Base-by-base conservation (phyloP, 2,113 vertebrate genomes). In the Anthoscopus minutus region DNA sequence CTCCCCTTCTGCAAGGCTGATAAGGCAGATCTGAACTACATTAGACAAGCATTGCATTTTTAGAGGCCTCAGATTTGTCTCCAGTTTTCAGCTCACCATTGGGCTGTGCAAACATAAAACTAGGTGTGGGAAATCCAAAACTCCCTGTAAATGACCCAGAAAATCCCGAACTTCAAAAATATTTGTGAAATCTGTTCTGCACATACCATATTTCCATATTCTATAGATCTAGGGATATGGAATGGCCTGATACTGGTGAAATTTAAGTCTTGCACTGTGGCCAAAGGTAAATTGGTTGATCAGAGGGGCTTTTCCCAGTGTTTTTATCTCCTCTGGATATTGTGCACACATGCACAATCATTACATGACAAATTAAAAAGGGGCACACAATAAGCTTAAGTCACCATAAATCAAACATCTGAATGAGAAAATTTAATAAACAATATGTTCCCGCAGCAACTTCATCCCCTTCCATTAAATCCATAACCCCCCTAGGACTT, bases 351-450 rank as follows among this genome's bases (percentile, higher is more conserved):
- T 11, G 47, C 45, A 85, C 45, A 57, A 15, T 35, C 42, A 57
- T 33, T 53, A 38, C 16, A 33, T 27, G 58, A 61, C 47, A 88
- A 94, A 94, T 91, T 95, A 85, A 89, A 85, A 91, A 94, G 84
- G 61, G 27, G 33, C 33, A 57, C 21, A 20, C n/a, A 79, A 87
- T 60, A 61, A 82, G 74, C 53, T 91, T 64, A 91, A 93, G 67
- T 77, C 81, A 69, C 51, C 74, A 85, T 91, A 93, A 96, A 94
- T 93, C 87, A 93, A 15, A 91, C 18, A 73, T 61, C 54, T 24
- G 78, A 94, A 85, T 42, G 58, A 82, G 84, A 85, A 91, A 92
- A 91, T 91, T 38, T 73, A 93, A 92, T 88, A 94, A 91, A 89
- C 22, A 1, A 38, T 61, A 45, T 54, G 70, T 80, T 92, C 77